These are phyloP conservation scores for Dolichotis patagonum DNA, from an alignment of 2,113 vertebrate genomes.

Conservation along the genomic window DNA sequence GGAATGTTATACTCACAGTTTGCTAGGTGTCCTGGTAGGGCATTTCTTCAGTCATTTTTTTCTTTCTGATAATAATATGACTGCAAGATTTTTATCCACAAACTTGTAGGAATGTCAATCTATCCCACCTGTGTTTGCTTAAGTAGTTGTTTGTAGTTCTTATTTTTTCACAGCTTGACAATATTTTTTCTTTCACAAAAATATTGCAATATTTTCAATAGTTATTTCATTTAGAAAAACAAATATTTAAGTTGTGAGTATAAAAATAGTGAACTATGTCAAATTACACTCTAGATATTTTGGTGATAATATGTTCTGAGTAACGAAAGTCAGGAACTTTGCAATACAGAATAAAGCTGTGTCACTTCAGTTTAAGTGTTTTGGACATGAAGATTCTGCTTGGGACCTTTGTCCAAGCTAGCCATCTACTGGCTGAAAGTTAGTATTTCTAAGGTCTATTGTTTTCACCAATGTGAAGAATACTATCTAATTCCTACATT, in stretches of 20 bases:
- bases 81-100: constrained; percentile 44
- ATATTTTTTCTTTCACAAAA: background rate
- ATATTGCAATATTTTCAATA: constrained; percentile 6
- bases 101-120: constrained; percentile 51
- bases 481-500: background rate
- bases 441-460: background rate
- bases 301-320: background rate
- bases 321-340: background rate
- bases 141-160: background rate
- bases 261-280: background rate
- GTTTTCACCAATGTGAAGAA: background rate
- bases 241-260: background rate
- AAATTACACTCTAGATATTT: constrained; percentile 29
- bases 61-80: constrained; percentile 61
- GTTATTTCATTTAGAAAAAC: constrained; percentile 1
- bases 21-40: constrained; percentile 67
- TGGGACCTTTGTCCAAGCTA: background rate
- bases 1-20: constrained; percentile 70
- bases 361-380: background rate
- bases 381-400: background rate
- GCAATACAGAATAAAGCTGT: background rate
- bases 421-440: background rate
- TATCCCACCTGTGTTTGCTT: constrained; percentile 11
- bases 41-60: constrained; percentile 79
- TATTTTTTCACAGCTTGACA: constrained; percentile 9